Evolutionary conservation across 92 coral and sea anemone genomes (phyloP), one percentile per base, ranked within the genome.

Genomic region (Parazoanthus swiftii): DNA sequence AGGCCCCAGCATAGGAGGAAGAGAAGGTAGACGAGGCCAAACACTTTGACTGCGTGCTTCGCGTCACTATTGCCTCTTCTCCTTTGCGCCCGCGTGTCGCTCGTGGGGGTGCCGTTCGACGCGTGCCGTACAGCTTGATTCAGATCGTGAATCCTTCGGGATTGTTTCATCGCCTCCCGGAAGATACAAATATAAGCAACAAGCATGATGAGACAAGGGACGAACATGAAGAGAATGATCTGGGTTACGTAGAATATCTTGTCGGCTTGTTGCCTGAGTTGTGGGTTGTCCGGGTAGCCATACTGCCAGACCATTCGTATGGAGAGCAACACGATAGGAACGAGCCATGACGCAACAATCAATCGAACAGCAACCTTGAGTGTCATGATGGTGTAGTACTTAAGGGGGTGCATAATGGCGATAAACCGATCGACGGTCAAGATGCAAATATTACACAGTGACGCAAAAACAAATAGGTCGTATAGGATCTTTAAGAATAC

Each of bases 201-300:
- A 29, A 94, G 85, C 98, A 94, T 94, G 38, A 92, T 92, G 0
- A 90, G 73, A 66, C 98, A 92, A 4, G 98, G 98, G 1, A 94
- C 89, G 54, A 93, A 86, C 94, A 94, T 94, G 71, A 94, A 94
- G 23, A 94, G 73, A 23, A 89, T 81, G 13, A 94, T 93, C 86
- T 94, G 98, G 3, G 98, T 94, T 85, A 94, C 73, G 90, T 92
- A 94, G 88, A 92, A 94, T 38, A 94, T 89, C 71, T 90, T 92
- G 77, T 94, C 91, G 14, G 92, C 95, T 25, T 90, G 91, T 74
- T 74, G 86, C 73, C 81, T 74, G 26, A 92, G 92, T 8, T 86
- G 78, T 39, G 79, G 76, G 88, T 92, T 83, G 71, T 90, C 79
- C 8, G 92, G 86, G 75, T 91, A 89, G 11, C 90, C 94, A 81